Evolutionary conservation across 1,140 invertebrate species (phyloP).

Genomic region (Linepithema humile): DNA sequence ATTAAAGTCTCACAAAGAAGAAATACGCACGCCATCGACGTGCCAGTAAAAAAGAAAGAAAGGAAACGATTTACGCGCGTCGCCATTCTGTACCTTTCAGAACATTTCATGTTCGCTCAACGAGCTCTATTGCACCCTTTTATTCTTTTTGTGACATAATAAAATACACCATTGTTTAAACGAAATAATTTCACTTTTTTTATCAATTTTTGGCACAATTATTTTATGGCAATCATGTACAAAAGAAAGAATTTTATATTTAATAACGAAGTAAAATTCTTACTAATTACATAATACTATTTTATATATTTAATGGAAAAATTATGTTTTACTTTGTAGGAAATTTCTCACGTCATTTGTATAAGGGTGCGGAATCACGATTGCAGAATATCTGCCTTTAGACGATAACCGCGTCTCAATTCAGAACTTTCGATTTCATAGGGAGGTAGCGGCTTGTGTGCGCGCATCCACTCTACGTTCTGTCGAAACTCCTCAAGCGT

Average conservation of each 20-base stretch:
- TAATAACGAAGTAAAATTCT: no score
- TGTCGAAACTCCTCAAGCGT: constrained; percentile 53
- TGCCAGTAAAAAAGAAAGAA: constrained; percentile 16
- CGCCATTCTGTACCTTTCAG: constrained; percentile 61
- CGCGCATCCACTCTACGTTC: neutral
- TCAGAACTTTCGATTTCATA: constrained; percentile 11
- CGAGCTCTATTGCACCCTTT: neutral
- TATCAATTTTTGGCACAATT: neutral
- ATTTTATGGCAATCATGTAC: neutral
- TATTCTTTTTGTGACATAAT: neutral
- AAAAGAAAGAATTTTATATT: neutral
- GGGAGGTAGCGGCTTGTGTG: neutral
- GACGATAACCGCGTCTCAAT: neutral
- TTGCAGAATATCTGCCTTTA: neutral
- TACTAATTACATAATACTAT: neutral
- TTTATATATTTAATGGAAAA: neutral
- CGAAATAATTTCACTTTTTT: neutral
- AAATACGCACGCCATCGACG: constrained; percentile 43
- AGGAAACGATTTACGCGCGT: constrained; percentile 62
- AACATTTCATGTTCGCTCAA: constrained; percentile 1
- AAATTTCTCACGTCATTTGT: neutral
- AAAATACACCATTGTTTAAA: neutral
- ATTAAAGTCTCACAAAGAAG: constrained; percentile 75
- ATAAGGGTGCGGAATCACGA: neutral
- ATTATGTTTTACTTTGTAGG: neutral